Conservation (phyloP, 2,797 vertebrate species). For the Acrocephalus scirpaceus region DNA sequence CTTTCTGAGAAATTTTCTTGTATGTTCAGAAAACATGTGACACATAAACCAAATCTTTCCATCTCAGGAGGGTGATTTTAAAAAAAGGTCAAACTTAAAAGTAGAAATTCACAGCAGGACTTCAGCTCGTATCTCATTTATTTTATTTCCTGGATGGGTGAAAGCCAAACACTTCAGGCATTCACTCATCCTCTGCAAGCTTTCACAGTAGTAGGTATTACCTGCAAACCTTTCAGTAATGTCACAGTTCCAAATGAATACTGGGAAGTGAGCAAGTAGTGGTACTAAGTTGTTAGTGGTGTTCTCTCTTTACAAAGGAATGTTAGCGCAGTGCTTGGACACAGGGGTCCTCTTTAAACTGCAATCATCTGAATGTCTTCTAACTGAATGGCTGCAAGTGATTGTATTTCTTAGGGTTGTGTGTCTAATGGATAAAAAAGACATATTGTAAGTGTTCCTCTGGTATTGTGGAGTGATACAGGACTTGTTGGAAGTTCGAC, state of each 20-base stretch:
- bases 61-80: neutral
- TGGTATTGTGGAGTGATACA: neutral
- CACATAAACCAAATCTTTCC: neutral
- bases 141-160: neutral
- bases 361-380: neutral
- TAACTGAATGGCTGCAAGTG: neutral
- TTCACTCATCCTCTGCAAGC: neutral
- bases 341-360: neutral
- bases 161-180: neutral
- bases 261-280: neutral
- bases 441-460: neutral
- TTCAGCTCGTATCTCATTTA: neutral
- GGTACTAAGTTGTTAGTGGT: neutral
- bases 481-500: neutral
- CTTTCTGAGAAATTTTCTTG: neutral
- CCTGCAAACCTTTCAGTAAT: neutral
- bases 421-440: neutral
- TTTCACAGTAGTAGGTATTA: neutral
- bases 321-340: neutral
- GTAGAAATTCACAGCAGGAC: neutral
- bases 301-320: neutral
- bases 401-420: accelerated
- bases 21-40: neutral
- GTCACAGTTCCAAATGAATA: neutral
- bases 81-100: neutral